These are phyloP conservation scores for Platichthys flesus DNA, from an alignment of 2,113 vertebrate species.

Conservation along the genomic window DNA sequence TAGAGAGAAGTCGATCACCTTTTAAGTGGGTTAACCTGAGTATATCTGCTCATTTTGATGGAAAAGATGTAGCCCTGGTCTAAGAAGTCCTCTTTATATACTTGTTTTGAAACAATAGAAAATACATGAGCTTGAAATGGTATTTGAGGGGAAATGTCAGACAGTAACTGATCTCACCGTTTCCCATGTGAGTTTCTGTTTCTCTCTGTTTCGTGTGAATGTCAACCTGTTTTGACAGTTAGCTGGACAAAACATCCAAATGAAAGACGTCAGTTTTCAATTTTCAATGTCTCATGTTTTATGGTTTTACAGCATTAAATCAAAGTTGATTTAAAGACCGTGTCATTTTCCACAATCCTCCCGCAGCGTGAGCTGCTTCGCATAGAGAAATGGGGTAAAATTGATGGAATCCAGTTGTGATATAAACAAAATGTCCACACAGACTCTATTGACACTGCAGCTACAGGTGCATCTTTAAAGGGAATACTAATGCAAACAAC, in stretches of 20 bases:
- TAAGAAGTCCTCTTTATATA: neutral
- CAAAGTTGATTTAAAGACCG: neutral
- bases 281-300: neutral
- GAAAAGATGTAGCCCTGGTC: neutral
- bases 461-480: too few species aligned
- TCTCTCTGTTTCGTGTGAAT: neutral
- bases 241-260: neutral
- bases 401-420: neutral
- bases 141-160: too few species aligned
- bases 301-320: neutral
- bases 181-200: neutral
- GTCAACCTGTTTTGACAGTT: neutral
- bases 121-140: neutral
- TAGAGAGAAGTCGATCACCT: too few species aligned
- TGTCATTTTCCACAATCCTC: neutral
- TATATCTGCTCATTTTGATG: too few species aligned
- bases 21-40: too few species aligned
- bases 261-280: too few species aligned
- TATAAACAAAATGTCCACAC: too few species aligned
- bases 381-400: neutral
- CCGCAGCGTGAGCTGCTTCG: too few species aligned
- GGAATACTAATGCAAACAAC: too few species aligned
- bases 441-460: too few species aligned
- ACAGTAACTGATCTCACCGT: neutral
- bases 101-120: neutral